Conservation (phyloP, 2,888 invertebrate species). For the Yponomeuta plumbellus region DNA sequence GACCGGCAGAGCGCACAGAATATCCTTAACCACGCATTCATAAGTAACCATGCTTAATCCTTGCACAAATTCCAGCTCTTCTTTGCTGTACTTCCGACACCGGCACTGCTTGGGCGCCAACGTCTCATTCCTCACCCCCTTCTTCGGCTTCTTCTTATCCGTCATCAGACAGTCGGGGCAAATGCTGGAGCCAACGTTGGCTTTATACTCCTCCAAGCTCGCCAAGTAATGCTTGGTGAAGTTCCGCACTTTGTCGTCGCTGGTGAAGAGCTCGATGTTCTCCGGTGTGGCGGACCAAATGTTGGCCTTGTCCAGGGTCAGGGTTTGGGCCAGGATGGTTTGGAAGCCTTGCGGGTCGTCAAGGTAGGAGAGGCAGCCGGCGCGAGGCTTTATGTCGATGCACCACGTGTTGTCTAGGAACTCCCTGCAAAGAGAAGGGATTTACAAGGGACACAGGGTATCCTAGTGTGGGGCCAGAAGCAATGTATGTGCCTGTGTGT, state of each 20-base stretch:
- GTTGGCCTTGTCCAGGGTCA: slow-evolving; percentile 83
- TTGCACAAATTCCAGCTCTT: slow-evolving; percentile 75
- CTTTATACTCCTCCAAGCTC: slow-evolving; percentile 29
- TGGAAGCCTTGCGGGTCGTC: slow-evolving; percentile 90
- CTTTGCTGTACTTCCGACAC: slow-evolving; percentile 49
- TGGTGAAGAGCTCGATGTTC: slow-evolving; percentile 84
- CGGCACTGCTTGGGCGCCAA: slow-evolving; percentile 37
- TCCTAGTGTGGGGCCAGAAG: too few relatives aligned
- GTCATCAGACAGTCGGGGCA: slow-evolving; percentile 33
- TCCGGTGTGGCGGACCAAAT: slow-evolving; percentile 82
- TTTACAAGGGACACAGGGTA: too few relatives aligned
- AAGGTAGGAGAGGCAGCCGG: slow-evolving; percentile 90
- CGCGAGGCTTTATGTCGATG: slow-evolving; percentile 91
- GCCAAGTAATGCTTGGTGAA: slow-evolving; percentile 82
- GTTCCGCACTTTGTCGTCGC: slow-evolving; percentile 81
- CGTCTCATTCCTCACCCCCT: slow-evolving; percentile 35
- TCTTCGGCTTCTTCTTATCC: slow-evolving; percentile 31
- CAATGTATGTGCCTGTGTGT: too few relatives aligned
- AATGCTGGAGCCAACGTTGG: slow-evolving; percentile 20
- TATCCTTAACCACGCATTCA: slow-evolving; percentile 88
- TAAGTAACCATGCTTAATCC: slow-evolving; percentile 82
- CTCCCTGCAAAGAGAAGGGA: slow-evolving; percentile 57
- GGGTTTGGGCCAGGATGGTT: slow-evolving; percentile 85
- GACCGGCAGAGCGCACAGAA: slow-evolving; percentile 83
- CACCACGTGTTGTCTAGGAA: slow-evolving; percentile 82